Percentiles rank a stretch among this genome's conserved stretches.
Evolutionary conservation across 2,888 invertebrate genomes (phyloP).

Genomic region (Ommatoiulus sabulosus): DNA sequence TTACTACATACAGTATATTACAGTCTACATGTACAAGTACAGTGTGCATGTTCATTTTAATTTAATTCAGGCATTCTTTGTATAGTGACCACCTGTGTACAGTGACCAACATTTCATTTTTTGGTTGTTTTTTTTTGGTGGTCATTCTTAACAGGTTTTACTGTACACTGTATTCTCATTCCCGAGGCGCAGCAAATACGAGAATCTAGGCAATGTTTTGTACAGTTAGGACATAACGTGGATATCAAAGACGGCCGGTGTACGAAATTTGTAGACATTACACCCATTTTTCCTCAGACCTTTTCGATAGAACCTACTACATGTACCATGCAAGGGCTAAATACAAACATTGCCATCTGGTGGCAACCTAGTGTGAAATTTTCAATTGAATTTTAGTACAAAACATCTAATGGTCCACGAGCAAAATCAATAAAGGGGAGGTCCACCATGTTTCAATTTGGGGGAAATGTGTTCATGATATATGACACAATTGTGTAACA

Average conservation of each 20-base stretch:
- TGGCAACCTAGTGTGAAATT: constrained; percentile 13
- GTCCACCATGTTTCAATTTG: background rate
- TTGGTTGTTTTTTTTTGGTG: too few relatives aligned
- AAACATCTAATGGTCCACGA: background rate
- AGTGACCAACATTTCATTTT: too few relatives aligned
- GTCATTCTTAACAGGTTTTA: too few relatives aligned
- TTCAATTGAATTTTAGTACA: background rate
- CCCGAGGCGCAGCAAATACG: background rate
- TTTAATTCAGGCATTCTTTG: too few relatives aligned
- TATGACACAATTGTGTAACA: too few relatives aligned
- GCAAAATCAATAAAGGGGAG: background rate
- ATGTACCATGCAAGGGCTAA: too few relatives aligned
- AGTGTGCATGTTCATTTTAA: too few relatives aligned
- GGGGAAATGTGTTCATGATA: background rate
- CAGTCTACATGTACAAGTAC: too few relatives aligned
- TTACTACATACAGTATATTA: too few relatives aligned
- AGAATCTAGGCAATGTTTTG: background rate
- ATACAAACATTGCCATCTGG: constrained; percentile 29
- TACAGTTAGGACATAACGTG: background rate
- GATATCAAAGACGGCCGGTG: background rate
- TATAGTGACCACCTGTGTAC: too few relatives aligned
- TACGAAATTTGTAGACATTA: background rate
- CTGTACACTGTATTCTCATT: background rate
- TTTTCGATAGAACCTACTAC: background rate
- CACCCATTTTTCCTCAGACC: background rate